Evolutionary conservation across 2,113 vertebrate genomes (phyloP).

Genomic region (Xerus inauris): DNA sequence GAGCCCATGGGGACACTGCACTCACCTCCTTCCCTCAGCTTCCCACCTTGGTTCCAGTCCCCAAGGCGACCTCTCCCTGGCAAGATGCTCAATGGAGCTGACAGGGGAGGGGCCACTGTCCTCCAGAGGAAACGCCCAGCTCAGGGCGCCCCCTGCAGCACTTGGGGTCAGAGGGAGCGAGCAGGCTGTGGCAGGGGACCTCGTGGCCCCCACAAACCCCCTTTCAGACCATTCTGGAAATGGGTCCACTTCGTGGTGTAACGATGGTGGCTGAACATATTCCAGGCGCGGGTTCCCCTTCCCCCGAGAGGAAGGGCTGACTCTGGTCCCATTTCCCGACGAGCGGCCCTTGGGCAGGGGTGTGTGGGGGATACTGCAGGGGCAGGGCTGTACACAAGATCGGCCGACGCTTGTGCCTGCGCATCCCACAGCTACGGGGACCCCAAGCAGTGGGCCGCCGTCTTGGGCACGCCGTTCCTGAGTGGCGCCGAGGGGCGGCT

Average conservation of each 20-base stretch:
- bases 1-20: too few species aligned
- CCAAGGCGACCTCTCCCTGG: not conserved
- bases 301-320: not conserved
- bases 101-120: not conserved
- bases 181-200: not conserved
- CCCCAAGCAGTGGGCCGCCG: conserved; percentile 91
- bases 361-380: not conserved
- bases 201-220: not conserved
- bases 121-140: too few species aligned
- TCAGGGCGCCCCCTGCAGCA: too few species aligned
- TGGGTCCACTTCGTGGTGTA: too few species aligned
- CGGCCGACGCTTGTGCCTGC: not conserved
- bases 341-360: too few species aligned
- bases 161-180: too few species aligned
- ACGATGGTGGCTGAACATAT: not conserved
- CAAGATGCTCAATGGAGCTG: not conserved
- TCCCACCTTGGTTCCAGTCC: too few species aligned
- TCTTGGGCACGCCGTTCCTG: conserved; percentile 93
- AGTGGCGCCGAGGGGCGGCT: conserved; percentile 87
- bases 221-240: too few species aligned
- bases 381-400: rapidly evolving
- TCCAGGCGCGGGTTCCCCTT: not conserved
- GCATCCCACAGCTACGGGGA: conserved; percentile 85
- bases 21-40: too few species aligned
- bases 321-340: not conserved